Conservation (phyloP, 2,888 invertebrate species). For the Protula sp. region DNA sequence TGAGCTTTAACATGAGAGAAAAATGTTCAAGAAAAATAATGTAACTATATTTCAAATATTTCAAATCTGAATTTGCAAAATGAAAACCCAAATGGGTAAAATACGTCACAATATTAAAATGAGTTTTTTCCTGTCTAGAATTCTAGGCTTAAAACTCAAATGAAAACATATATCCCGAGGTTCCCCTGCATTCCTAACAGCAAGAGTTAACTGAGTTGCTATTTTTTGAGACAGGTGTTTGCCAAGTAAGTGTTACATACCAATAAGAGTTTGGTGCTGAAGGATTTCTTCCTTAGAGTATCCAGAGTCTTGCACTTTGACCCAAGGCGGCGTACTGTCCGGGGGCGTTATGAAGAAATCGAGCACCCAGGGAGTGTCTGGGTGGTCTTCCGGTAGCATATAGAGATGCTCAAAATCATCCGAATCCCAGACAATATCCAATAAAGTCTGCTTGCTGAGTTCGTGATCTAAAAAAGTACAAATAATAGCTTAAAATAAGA, state of each 20-base stretch:
- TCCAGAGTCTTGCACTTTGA: constrained; percentile 5
- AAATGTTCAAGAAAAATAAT: too few relatives aligned
- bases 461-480: too few relatives aligned
- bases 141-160: constrained; percentile 4
- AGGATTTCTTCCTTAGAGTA: constrained; percentile 16
- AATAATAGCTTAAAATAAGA: background rate
- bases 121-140: too few relatives aligned
- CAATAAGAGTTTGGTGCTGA: background rate
- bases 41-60: too few relatives aligned
- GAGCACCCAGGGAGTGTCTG: constrained; percentile 2
- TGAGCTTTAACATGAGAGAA: too few relatives aligned
- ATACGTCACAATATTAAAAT: too few relatives aligned
- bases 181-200: background rate
- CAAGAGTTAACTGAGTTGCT: too few relatives aligned
- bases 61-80: too few relatives aligned
- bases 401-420: constrained; percentile 19
- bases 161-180: background rate
- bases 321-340: constrained; percentile 2
- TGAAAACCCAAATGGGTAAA: too few relatives aligned
- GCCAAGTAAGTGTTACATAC: too few relatives aligned
- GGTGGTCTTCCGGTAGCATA: constrained; percentile 12
- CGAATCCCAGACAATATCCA: constrained; percentile 21
- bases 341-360: constrained; percentile 9
- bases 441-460: constrained; percentile 15
- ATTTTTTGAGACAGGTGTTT: too few relatives aligned